Conservation (phyloP, 2,797 vertebrate genomes). For the Enteromius paludinosus region DNA sequence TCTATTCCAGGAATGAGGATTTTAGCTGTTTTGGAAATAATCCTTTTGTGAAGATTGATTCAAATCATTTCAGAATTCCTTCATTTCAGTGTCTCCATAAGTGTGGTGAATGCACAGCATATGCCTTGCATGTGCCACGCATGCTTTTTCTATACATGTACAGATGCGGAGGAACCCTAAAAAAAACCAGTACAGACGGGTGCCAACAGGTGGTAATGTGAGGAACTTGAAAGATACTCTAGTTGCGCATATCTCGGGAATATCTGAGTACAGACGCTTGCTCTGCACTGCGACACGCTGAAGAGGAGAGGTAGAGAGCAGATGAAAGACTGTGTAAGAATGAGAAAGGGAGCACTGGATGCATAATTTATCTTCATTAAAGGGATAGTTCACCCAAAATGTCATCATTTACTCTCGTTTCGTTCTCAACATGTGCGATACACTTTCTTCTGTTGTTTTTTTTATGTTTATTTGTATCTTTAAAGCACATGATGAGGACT, state of each 20-base stretch:
- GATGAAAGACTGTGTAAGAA: neutral
- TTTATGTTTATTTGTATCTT: neutral
- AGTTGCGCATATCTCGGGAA: conserved; percentile 8
- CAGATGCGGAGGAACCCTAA: neutral
- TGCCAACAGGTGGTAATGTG: conserved; percentile 25
- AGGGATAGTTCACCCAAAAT: neutral
- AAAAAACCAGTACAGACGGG: neutral
- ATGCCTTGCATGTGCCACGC: neutral
- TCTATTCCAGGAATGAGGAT: conserved; percentile 30
- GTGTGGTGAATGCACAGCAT: neutral
- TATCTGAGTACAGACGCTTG: neutral
- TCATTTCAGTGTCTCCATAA: neutral
- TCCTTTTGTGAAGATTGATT: neutral
- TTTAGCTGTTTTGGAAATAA: conserved; percentile 27
- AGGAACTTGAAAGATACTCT: conserved; percentile 35
- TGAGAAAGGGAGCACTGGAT: conserved; percentile 6
- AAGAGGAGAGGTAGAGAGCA: neutral
- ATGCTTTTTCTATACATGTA: neutral
- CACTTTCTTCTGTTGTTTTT: neutral
- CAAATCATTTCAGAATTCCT: neutral
- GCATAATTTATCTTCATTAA: conserved; percentile 9
- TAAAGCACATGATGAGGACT: neutral
- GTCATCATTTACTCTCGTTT: neutral
- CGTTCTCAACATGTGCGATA: neutral
- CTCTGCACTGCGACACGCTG: neutral